These are phyloP conservation scores for Rhizomys pruinosus DNA, from an alignment of 2,113 vertebrate genomes.

Conservation along the genomic window DNA sequence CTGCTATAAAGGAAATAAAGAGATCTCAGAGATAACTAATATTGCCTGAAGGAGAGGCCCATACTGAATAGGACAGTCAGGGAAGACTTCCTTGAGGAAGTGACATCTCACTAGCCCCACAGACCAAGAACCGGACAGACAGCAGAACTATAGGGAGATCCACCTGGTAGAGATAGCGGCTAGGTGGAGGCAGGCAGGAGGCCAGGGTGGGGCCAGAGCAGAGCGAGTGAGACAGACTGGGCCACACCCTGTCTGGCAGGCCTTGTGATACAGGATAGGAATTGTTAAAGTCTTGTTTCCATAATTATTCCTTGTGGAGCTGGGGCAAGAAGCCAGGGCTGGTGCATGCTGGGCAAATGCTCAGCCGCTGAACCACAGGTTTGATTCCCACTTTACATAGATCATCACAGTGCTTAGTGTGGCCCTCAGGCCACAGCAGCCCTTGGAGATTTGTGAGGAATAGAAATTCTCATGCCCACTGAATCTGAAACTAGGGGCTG, in stretches of 20 bases:
- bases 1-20: neutral
- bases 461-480: no score
- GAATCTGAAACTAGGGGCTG: neutral
- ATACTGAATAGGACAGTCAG: neutral
- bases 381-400: neutral
- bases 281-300: neutral
- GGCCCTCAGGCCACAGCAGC: no score
- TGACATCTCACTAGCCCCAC: neutral
- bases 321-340: neutral
- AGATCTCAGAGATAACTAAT: neutral
- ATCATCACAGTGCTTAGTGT: neutral
- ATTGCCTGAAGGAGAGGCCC: neutral
- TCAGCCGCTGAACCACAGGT: neutral
- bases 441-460: neutral
- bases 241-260: neutral
- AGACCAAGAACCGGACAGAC: neutral
- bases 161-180: neutral
- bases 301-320: neutral
- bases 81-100: neutral
- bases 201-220: no score
- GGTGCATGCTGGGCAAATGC: neutral
- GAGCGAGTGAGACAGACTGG: neutral
- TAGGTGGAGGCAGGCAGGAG: neutral
- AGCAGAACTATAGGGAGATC: neutral
- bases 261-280: neutral